Conservation (phyloP, 2,797 vertebrate genomes). For the Pantherophis vulpinus region DNA sequence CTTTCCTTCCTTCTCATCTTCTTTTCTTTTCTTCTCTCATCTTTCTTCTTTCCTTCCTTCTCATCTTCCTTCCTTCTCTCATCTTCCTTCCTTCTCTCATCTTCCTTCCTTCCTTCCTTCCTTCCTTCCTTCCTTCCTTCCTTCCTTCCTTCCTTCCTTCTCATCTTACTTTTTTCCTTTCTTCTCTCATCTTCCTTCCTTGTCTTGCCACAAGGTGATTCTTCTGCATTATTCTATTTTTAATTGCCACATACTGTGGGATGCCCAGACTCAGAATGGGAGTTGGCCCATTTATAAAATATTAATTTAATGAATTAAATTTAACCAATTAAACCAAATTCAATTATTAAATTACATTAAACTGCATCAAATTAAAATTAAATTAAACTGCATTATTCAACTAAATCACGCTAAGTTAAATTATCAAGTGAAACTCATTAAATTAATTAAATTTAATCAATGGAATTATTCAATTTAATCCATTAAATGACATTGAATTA, state of each 20-base stretch:
- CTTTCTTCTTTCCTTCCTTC: no score
- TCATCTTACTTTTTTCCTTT: no score
- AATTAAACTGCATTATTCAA: neutral
- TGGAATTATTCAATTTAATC: neutral
- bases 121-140: no score
- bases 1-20: no score
- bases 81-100: no score
- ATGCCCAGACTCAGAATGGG: neutral
- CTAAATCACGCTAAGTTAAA: neutral
- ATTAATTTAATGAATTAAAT: neutral
- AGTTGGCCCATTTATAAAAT: neutral
- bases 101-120: no score
- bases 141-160: no score
- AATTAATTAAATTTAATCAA: neutral
- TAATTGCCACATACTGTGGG: neutral
- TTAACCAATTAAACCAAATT: neutral
- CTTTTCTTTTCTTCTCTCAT: no score
- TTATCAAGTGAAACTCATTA: neutral
- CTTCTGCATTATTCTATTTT: neutral
- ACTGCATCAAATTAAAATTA: neutral
- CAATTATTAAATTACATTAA: neutral
- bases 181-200: no score
- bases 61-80: no score
- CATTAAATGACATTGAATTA: neutral
- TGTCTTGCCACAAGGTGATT: neutral